Percentiles rank a stretch among this genome's conserved stretches.
These are phyloP conservation scores for Drosophila atripex DNA, from an alignment of 2,888 invertebrate genomes.

Conservation along the genomic window DNA sequence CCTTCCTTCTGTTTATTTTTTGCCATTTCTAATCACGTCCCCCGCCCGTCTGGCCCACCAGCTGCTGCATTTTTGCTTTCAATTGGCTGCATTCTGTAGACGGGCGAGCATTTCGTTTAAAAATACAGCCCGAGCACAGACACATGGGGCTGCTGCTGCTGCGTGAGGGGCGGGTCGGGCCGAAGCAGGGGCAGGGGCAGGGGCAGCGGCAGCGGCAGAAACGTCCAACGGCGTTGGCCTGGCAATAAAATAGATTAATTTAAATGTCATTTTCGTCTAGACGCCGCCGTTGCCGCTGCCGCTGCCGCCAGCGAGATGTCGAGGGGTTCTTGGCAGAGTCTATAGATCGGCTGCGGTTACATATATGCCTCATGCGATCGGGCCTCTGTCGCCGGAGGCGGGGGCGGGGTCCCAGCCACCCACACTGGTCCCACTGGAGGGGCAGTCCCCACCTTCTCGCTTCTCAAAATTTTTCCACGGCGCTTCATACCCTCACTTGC, in stretches of 20 bases:
- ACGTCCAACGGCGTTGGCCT: slow-evolving; percentile 66
- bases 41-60: background rate
- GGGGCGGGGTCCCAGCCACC: background rate
- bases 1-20: background rate
- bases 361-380: slow-evolving; percentile 22
- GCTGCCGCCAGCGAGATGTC: slow-evolving; percentile 30
- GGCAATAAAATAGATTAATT: slow-evolving; percentile 80
- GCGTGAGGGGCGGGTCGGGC: too few species aligned
- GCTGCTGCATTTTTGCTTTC: slow-evolving; percentile 45
- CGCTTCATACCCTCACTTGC: background rate
- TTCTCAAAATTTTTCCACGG: slow-evolving; percentile 50
- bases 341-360: slow-evolving; percentile 45
- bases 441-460: slow-evolving; percentile 51
- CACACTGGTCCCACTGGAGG: slow-evolving; percentile 6
- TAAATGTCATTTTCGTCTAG: slow-evolving; percentile 82
- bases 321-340: slow-evolving; percentile 31
- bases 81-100: slow-evolving; percentile 65
- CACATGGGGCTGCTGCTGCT: background rate
- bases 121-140: slow-evolving; percentile 52
- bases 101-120: slow-evolving; percentile 43
- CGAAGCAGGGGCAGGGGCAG: slow-evolving; percentile 13
- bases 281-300: slow-evolving; percentile 38
- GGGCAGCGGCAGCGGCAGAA: slow-evolving; percentile 6
- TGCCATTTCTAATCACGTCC: slow-evolving; percentile 29
- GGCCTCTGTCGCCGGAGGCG: slow-evolving; percentile 23